Evolutionary conservation across 2,888 invertebrate genomes (phyloP).

Genomic region (Oscheius sp.): DNA sequence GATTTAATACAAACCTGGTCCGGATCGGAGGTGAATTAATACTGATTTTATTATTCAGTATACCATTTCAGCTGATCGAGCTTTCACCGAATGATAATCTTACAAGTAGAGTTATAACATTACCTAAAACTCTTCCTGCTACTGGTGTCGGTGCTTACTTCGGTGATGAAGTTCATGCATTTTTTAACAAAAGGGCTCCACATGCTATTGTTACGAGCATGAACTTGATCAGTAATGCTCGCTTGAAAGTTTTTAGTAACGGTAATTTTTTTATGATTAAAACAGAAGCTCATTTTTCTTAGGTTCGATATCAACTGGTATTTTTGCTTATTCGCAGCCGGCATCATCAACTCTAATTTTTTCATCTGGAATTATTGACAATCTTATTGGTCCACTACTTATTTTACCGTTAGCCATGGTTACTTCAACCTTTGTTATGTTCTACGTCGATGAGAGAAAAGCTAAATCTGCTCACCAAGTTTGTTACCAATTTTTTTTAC

Average conservation of each 20-base stretch:
- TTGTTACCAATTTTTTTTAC: too few species aligned
- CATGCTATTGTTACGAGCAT: conserved; percentile 28
- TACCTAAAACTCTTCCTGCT: conserved; percentile 33
- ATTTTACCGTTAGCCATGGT: conserved; percentile 64
- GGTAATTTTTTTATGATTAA: not conserved
- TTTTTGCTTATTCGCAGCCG: conserved; percentile 10
- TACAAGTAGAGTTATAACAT: not conserved
- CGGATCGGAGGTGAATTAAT: conserved; percentile 3
- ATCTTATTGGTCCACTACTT: conserved; percentile 47
- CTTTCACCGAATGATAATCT: conserved; percentile 1
- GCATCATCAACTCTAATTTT: conserved; percentile 5
- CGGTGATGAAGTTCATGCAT: not conserved
- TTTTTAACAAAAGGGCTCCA: conserved; percentile 35
- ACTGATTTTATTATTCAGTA: too few species aligned
- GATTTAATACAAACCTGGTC: not conserved
- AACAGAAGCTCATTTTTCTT: not conserved
- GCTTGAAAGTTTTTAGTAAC: not conserved
- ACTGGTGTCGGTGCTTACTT: conserved; percentile 37
- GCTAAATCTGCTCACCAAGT: conserved; percentile 65
- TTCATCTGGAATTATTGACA: conserved; percentile 4
- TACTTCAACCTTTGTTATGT: conserved; percentile 64
- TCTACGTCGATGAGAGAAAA: conserved; percentile 63
- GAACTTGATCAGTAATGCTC: conserved; percentile 34
- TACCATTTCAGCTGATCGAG: conserved; percentile 4
- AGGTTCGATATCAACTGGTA: conserved; percentile 29